Evolutionary conservation across 2,113 vertebrate species (phyloP).

Genomic region (Polypterus senegalus): DNA sequence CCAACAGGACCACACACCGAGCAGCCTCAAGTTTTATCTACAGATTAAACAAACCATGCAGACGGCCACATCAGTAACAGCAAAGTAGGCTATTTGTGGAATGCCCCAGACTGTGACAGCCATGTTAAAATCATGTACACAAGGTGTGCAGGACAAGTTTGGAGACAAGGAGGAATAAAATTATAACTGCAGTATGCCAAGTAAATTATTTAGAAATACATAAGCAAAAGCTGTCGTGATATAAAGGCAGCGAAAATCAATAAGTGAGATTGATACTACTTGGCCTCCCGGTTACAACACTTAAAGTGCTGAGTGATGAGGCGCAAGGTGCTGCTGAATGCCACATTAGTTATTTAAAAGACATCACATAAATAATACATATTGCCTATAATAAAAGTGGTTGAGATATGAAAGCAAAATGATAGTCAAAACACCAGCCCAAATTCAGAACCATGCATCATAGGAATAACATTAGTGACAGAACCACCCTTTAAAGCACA

Average conservation of each 20-base stretch:
- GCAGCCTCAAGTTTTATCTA: constrained; percentile 20
- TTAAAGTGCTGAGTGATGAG: constrained; percentile 4
- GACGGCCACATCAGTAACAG: constrained; percentile 29
- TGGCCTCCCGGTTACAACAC: constrained; percentile 1
- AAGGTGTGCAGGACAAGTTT: constrained; percentile 5
- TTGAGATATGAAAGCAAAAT: too few species aligned
- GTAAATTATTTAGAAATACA: too few species aligned
- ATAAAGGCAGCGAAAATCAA: constrained; percentile 10
- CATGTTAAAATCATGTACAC: constrained; percentile 17
- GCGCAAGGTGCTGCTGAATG: background rate
- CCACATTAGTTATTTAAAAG: constrained; percentile 14
- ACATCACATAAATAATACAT: background rate
- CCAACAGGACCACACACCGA: constrained; percentile 32
- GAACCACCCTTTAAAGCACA: too few species aligned
- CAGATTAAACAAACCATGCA: constrained; percentile 39
- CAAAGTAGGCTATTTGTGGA: constrained; percentile 15
- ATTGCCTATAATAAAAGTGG: too few species aligned
- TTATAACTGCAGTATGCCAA: too few species aligned
- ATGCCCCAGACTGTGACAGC: constrained; percentile 20
- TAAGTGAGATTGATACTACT: constrained; percentile 7
- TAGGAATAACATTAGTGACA: too few species aligned
- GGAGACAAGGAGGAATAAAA: constrained; percentile 13
- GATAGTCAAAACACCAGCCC: too few species aligned
- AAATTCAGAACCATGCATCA: too few species aligned
- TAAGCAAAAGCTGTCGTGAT: background rate